phyloP scores from a whole-genome alignment of 2,888 invertebrate species.

The Idaea straminata region DNA sequence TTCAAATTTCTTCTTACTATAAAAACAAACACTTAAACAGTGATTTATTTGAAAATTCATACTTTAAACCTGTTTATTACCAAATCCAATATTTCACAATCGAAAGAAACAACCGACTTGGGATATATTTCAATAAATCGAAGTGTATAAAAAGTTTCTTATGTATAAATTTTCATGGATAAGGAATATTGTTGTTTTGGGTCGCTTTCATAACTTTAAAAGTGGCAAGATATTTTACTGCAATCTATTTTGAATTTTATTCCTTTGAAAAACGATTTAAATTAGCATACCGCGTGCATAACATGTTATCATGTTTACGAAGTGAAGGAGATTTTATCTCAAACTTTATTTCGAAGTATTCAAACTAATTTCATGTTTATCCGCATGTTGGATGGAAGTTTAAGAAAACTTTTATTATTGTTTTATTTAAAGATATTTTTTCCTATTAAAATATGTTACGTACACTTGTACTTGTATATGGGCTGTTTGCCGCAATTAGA shows the following conservation, averaged over 20 bases:
- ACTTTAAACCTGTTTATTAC: slow-evolving; percentile 7
- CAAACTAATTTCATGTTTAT: slow-evolving; percentile 3
- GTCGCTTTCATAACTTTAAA: slow-evolving; percentile 24
- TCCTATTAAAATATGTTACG: background rate
- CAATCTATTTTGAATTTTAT: slow-evolving; percentile 16
- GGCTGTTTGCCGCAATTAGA: too few relatives aligned
- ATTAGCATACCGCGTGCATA: background rate
- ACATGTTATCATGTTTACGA: slow-evolving; percentile 2
- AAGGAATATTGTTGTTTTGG: slow-evolving; percentile 27
- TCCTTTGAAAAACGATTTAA: slow-evolving; percentile 3
- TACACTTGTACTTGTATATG: too few relatives aligned
- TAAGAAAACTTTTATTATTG: background rate
- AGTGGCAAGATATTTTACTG: slow-evolving; percentile 26
- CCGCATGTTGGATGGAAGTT: background rate
- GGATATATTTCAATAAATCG: slow-evolving; percentile 25
- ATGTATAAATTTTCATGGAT: slow-evolving; percentile 22
- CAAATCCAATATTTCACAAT: slow-evolving; percentile 21
- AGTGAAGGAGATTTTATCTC: background rate
- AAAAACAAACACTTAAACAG: too few relatives aligned
- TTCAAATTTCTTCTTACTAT: too few relatives aligned
- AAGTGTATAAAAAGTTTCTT: slow-evolving; percentile 26
- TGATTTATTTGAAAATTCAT: background rate
- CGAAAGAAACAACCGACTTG: slow-evolving; percentile 20
- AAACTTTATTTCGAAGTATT: slow-evolving; percentile 5
- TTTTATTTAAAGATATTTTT: background rate